These are phyloP conservation scores for Polyodon spathula DNA, from an alignment of 2,113 vertebrate species.

Conservation along the genomic window DNA sequence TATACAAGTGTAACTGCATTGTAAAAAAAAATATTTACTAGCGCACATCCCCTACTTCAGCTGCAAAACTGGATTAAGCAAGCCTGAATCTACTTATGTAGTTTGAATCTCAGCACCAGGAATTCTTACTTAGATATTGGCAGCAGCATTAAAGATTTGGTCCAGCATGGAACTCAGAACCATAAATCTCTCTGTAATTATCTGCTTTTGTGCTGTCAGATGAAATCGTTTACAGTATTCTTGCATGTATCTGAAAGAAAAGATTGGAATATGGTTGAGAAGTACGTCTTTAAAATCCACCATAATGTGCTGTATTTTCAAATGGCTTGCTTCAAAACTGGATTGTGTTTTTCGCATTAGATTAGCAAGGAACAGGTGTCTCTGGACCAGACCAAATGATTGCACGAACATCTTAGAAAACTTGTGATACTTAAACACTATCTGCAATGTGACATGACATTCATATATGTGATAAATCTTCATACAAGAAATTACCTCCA, in stretches of 20 bases:
- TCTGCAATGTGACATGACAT: too few relatives aligned
- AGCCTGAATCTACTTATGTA: conserved; percentile 50
- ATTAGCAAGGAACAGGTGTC: conserved; percentile 39
- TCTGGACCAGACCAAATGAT: conserved; percentile 39
- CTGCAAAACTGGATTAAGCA: conserved; percentile 51
- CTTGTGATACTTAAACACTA: too few relatives aligned
- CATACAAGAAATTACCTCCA: too few relatives aligned
- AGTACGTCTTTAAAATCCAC: conserved; percentile 38
- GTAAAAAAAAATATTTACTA: conserved; percentile 7
- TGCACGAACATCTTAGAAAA: conserved; percentile 12
- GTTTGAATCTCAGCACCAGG: conserved; percentile 43
- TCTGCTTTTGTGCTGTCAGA: conserved; percentile 31
- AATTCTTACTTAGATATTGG: conserved; percentile 51
- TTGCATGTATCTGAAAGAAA: conserved; percentile 33
- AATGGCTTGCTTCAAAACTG: conserved; percentile 40
- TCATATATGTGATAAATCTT: too few relatives aligned
- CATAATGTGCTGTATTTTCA: conserved; percentile 46
- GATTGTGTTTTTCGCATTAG: conserved; percentile 43
- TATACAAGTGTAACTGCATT: conserved; percentile 1
- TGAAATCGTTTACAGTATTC: conserved; percentile 36
- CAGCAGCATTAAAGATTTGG: conserved; percentile 54
- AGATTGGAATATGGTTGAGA: conserved; percentile 36
- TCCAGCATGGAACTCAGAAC: conserved; percentile 40
- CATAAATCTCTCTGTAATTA: conserved; percentile 37
- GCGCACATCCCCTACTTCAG: conserved; percentile 28